Evolutionary conservation across 2,113 vertebrate species (phyloP).

Genomic region (Petroica traversi): DNA sequence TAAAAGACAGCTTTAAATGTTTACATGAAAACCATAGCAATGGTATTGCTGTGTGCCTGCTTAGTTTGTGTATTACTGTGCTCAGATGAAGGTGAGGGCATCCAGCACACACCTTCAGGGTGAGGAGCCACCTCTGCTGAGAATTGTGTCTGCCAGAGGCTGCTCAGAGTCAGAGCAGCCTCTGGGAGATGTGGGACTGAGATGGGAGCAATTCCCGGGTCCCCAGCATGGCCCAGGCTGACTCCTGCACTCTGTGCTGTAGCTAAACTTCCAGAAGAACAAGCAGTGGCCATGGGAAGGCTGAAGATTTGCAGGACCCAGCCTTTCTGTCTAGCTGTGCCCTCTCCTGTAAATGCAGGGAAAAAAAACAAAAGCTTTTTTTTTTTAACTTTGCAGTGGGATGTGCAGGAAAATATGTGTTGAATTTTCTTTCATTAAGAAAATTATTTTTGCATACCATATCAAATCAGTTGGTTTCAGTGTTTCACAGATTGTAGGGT

Average conservation of each 20-base stretch:
- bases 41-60: not conserved
- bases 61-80: not conserved
- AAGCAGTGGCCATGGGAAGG: not conserved
- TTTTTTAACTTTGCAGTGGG: not conserved
- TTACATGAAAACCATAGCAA: not conserved
- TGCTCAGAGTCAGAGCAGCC: not conserved
- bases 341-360: not conserved
- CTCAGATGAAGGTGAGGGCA: not conserved
- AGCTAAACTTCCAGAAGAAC: not conserved
- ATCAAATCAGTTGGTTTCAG: not conserved
- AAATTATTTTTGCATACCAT: not conserved
- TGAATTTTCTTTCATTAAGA: not conserved
- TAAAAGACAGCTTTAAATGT: not conserved
- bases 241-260: not conserved
- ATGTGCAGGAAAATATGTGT: not conserved
- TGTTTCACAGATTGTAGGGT: not conserved
- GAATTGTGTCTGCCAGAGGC: not conserved
- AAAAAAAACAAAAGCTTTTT: not conserved
- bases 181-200: not conserved
- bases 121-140: not conserved
- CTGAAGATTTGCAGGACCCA: not conserved
- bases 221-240: accelerated
- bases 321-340: not conserved
- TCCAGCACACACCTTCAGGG: accelerated
- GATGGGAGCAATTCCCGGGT: not conserved